Base-by-base conservation (phyloP, 2,797 vertebrate genomes). In the Enteromius trimaculatus region DNA sequence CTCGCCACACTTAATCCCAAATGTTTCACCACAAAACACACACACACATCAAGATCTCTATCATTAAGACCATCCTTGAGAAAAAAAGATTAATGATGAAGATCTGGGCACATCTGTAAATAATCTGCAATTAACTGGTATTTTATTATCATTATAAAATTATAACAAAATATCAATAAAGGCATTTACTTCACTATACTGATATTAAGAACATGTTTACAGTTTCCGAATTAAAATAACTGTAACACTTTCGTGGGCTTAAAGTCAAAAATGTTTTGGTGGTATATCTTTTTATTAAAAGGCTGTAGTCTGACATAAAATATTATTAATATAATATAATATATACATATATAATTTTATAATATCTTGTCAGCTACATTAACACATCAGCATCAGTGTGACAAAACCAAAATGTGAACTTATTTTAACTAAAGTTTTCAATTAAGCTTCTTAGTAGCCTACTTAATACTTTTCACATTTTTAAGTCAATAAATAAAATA, bases 1-100 rank as follows among this genome's bases (percentile, higher is more conserved):
- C 71, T 77, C 77, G 39, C 4, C 23, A n/a, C 14, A 77, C 69
- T 84, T 84, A 86, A 86, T 79, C 71, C 34, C 42, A 64, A 23
- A 75, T 62, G 58, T 75, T 60, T 84, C 29, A 39, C 72, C 39
- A 44, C 9, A 64, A 75, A 55, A 53, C 21, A 42, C 11, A 31
- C 34, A 37, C 10, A 42, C 9, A 42, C 3, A 44, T 31, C 6
- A 42, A 42, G 8, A 31, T 17, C 17, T 55, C 11, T 53, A 29
- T 6, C 5, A 4, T 51, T 37, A 65, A 51, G 7, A 9, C 21
- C 51, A 1, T 62, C 14, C 26, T 74, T 1, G 21, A 51, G 49
- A 51, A 51, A 81, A 9, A 31, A 26, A 72, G 37, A 31, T 10
- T 34, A 11, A 60, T 31, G 23, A 64, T 2, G 42, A 47, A 21